phyloP scores from a whole-genome alignment of 1,140 invertebrate species.

The Caenorhabditis brenneri region DNA sequence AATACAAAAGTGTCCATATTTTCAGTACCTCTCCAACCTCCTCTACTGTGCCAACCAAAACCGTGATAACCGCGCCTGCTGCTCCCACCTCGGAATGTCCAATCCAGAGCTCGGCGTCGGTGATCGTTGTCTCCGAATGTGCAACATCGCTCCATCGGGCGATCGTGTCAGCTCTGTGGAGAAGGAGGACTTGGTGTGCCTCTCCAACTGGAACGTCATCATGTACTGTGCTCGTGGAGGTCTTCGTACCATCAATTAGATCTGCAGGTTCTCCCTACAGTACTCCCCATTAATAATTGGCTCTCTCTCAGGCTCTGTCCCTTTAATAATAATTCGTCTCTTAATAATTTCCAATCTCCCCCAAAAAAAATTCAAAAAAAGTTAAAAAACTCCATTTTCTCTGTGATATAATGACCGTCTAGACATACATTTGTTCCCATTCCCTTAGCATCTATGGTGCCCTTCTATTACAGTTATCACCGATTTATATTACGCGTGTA shows the following conservation, averaged over 20 bases:
- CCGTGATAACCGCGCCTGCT: conserved; percentile 65
- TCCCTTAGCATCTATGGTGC: conserved; percentile 18
- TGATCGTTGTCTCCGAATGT: conserved; percentile 66
- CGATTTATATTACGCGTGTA: neutral
- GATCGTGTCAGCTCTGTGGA: conserved; percentile 59
- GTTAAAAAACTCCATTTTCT: neutral
- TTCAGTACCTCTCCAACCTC: conserved; percentile 56
- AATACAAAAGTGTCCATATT: neutral
- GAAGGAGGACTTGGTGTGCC: conserved; percentile 64
- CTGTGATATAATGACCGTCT: neutral
- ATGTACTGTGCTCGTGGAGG: conserved; percentile 67
- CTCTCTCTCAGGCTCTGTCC: neutral
- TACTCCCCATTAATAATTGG: neutral
- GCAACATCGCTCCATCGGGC: conserved; percentile 60
- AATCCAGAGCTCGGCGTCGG: conserved; percentile 62
- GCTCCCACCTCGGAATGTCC: conserved; percentile 58
- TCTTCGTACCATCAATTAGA: conserved; percentile 63
- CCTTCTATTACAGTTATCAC: neutral
- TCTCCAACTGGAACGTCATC: conserved; percentile 67
- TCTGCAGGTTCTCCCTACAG: neutral
- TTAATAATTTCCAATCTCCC: too few species aligned
- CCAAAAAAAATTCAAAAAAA: too few species aligned
- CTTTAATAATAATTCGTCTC: too few species aligned
- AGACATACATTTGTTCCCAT: conserved; percentile 9
- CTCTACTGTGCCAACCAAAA: conserved; percentile 68